Evolutionary conservation across 2,797 vertebrate genomes (phyloP).

Genomic region (Anisognathus igniventris): DNA sequence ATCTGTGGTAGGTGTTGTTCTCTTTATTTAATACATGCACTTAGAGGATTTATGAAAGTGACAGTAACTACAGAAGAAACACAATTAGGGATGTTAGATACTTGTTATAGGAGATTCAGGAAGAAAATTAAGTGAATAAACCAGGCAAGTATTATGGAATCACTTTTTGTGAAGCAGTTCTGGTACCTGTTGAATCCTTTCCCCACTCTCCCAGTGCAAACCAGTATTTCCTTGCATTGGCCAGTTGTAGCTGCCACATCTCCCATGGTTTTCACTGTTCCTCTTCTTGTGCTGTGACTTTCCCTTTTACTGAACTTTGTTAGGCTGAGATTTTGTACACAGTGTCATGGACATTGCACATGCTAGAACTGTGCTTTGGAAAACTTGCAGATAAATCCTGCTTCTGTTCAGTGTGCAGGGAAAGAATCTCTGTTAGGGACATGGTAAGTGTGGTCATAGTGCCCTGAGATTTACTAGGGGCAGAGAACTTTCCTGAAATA

Average conservation of each 20-base stretch:
- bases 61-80: not conserved
- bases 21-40: not conserved
- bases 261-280: not conserved
- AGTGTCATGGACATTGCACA: accelerated
- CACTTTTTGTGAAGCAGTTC: not conserved
- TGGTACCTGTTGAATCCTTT: not conserved
- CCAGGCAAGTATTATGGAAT: not conserved
- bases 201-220: not conserved
- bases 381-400: not conserved
- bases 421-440: not conserved
- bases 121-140: not conserved
- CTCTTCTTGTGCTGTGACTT: not conserved
- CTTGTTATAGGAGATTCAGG: not conserved
- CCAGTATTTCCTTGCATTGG: not conserved
- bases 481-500: conserved; percentile 9
- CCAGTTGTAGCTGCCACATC: not conserved
- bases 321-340: not conserved
- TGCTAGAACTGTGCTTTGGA: not conserved
- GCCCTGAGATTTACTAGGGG: not conserved
- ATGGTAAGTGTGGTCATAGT: accelerated
- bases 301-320: not conserved
- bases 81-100: not conserved
- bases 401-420: not conserved
- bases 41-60: not conserved
- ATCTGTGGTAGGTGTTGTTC: conserved; percentile 83